Evolutionary conservation across 2,797 vertebrate species (phyloP).

Genomic region (Bucorvus abyssinicus): DNA sequence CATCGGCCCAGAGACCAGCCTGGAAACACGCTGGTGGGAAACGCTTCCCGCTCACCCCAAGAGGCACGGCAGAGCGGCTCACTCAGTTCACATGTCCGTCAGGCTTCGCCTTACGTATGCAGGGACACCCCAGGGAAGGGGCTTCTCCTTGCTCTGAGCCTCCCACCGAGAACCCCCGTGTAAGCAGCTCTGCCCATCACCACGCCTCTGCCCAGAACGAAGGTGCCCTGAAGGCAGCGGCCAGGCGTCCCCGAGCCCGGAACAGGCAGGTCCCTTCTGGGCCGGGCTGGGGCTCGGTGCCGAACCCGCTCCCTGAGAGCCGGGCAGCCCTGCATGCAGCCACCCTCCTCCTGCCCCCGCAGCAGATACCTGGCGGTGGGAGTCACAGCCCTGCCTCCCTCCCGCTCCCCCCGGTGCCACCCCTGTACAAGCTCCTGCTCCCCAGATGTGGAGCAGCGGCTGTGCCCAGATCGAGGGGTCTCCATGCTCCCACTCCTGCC

Average conservation of each 20-base stretch:
- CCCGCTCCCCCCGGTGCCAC: neutral
- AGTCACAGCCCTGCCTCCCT: neutral
- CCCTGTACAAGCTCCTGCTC: no score
- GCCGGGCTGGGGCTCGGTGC: neutral
- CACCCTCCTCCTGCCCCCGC: no score
- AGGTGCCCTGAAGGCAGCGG: neutral
- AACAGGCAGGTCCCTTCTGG: no score
- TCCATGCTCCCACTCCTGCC: rapidly evolving
- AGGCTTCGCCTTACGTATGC: rapidly evolving
- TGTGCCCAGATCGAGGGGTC: neutral
- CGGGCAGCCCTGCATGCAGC: neutral
- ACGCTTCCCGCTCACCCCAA: rapidly evolving
- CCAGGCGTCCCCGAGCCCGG: neutral
- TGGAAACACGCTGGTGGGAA: rapidly evolving
- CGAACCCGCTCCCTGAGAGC: rapidly evolving
- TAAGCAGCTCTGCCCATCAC: neutral
- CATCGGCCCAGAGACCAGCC: neutral
- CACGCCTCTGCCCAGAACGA: rapidly evolving
- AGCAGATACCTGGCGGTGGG: no score
- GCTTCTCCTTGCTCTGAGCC: neutral
- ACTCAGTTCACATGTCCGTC: rapidly evolving
- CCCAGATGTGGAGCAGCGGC: rapidly evolving
- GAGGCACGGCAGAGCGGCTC: rapidly evolving
- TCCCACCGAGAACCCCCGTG: rapidly evolving
- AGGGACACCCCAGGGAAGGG: no score